Percentiles rank a stretch among this genome's conserved stretches.
Evolutionary conservation across 2,888 invertebrate genomes (phyloP).

Genomic region (Drosophila silvestris): DNA sequence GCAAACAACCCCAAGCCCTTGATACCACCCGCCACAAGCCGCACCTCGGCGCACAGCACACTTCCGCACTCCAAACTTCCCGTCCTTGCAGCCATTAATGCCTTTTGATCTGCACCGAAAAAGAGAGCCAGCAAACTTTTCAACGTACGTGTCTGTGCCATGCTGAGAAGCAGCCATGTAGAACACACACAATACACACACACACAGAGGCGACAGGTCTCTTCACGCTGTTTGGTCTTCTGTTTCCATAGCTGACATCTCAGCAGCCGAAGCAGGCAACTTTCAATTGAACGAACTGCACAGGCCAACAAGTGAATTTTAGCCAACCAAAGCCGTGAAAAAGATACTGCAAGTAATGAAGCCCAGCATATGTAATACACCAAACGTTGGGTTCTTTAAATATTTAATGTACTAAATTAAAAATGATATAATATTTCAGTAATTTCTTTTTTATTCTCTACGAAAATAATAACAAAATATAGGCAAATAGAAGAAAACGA

Average conservation of each 20-base stretch:
- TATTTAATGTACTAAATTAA: not conserved
- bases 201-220: constrained; percentile 32
- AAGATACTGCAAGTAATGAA: constrained; percentile 31
- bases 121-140: constrained; percentile 49
- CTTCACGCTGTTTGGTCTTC: constrained; percentile 21
- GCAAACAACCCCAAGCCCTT: constrained; percentile 53
- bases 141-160: constrained; percentile 57
- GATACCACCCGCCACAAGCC: constrained; percentile 19
- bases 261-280: constrained; percentile 6
- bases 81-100: constrained; percentile 54
- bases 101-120: constrained; percentile 69
- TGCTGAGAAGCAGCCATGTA: constrained; percentile 38
- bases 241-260: constrained; percentile 23
- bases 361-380: constrained; percentile 6
- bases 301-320: constrained; percentile 62
- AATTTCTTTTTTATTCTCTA: not conserved
- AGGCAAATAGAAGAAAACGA: not conserved
- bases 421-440: not conserved
- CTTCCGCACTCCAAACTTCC: not conserved
- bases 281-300: constrained; percentile 57
- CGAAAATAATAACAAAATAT: not conserved
- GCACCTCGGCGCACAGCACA: not conserved
- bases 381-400: not conserved
- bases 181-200: constrained; percentile 1
- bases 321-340: constrained; percentile 41